Base-by-base conservation (phyloP, 2,888 invertebrate genomes). In the Cremastobaeus sp. region DNA sequence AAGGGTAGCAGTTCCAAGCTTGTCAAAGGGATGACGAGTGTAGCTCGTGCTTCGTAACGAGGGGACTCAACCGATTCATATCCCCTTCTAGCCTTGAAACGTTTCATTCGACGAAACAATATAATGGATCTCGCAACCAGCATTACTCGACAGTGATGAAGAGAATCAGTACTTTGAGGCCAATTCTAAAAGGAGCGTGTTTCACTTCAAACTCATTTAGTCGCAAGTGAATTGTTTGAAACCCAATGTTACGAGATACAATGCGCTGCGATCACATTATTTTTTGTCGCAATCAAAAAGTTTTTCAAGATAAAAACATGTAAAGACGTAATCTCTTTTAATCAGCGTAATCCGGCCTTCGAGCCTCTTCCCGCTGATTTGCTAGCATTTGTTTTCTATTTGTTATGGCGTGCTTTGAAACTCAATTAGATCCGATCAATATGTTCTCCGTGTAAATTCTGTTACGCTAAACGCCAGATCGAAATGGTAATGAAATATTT, bases 21-120 rank as follows among this genome's bases (percentile, higher is more conserved):
- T 71, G 70, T 76, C 74, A 74, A 78, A 78, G 77, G 76, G 80
- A 76, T 74, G 74, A 76, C 50, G 77, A 68, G 74, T 76, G 77
- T 77, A 76, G 78, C 79, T 75, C 73, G 78, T 77, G 77, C 77
- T 78, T 76, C 77, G 78, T 77, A 80, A 81, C 81, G 77, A 80
- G 80, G 76, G 77, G 76, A 75, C 80, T 69, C 73, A 77, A 68
- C 77, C 73, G 71, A 77, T 77, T 74, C 77, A 75, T 66, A 71
- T 70, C 50, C 77, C 65, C 74, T 74, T 78, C 79, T 78, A 62
- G 55, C 71, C 68, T 68, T 62, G 76, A 64, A 77, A 76, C 77
- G 66, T 76, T 73, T 72, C 74, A 69, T 76, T 75, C 73, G 66
- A 75, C 70, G 72, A 76, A 78, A 78, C 76, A 76, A 78, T 75